phyloP scores from a whole-genome alignment of 2,888 invertebrate genomes.

The Andricus quercusramuli region DNA sequence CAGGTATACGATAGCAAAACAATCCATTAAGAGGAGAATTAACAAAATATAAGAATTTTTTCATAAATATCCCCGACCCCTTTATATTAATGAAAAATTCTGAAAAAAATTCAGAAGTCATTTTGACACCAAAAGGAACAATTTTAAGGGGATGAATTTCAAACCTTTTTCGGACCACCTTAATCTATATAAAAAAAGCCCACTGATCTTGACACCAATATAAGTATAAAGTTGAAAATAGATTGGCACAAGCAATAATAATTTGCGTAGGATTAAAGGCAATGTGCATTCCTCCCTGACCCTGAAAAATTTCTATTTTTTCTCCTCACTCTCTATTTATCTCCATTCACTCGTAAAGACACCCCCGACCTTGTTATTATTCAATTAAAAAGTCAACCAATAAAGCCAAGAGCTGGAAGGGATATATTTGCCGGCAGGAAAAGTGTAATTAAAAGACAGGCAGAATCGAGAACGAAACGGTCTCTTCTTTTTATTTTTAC shows the following conservation, averaged over 20 bases:
- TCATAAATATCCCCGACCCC: too few species aligned
- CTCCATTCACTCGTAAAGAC: background rate
- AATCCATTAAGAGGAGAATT: too few species aligned
- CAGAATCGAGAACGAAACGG: background rate
- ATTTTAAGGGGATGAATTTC: too few species aligned
- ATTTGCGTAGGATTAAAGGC: slow-evolving; percentile 32
- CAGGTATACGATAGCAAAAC: too few species aligned
- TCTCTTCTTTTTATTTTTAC: background rate
- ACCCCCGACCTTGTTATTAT: background rate
- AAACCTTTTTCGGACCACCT: too few species aligned
- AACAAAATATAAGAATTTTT: too few species aligned
- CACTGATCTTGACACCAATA: background rate
- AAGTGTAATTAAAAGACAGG: slow-evolving; percentile 10
- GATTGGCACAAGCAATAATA: slow-evolving; percentile 16
- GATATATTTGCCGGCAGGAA: background rate
- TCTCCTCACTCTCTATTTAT: background rate
- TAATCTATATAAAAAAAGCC: too few species aligned
- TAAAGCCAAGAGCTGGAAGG: background rate
- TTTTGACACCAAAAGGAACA: too few species aligned
- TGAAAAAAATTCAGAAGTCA: too few species aligned
- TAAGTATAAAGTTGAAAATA: background rate
- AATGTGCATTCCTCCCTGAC: slow-evolving; percentile 12
- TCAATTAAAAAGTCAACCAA: slow-evolving; percentile 24
- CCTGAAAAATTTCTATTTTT: slow-evolving; percentile 18
- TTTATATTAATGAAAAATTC: too few species aligned